Evolutionary conservation across 2,888 invertebrate genomes (phyloP).

Genomic region (Rapana venosa): DNA sequence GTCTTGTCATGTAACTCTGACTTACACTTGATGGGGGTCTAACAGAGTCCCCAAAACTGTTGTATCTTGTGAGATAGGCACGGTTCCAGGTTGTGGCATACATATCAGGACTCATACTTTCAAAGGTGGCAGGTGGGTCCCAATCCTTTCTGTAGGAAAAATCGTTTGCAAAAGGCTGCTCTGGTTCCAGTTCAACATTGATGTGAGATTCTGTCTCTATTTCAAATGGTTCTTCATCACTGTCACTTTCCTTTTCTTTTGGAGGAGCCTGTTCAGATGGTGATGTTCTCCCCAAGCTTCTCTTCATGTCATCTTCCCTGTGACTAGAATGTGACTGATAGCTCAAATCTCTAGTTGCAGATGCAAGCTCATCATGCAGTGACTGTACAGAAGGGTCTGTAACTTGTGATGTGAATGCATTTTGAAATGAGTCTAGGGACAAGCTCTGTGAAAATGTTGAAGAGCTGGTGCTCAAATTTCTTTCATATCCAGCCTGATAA

Average conservation of each 20-base stretch:
- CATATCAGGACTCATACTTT: background rate
- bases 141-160: background rate
- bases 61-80: slow-evolving; percentile 1
- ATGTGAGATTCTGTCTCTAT: slow-evolving; percentile 36
- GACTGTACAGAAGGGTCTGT: background rate
- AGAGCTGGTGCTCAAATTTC: background rate
- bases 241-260: background rate
- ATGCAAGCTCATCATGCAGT: slow-evolving; percentile 5
- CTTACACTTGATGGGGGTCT: background rate
- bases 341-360: background rate
- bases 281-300: no score
- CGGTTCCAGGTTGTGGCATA: background rate
- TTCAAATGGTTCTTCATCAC: slow-evolving; percentile 19
- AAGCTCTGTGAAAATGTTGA: slow-evolving; percentile 21
- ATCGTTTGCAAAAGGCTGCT: background rate
- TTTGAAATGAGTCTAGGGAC: background rate
- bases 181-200: slow-evolving; percentile 26
- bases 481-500: background rate
- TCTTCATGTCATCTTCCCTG: background rate
- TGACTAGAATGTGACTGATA: background rate
- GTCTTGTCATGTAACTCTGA: background rate
- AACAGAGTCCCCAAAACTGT: slow-evolving; percentile 1
- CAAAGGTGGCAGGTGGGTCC: background rate
- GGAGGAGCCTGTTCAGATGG: background rate
- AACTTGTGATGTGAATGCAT: background rate